A percentile compares a stretch with the other conserved stretches of the same genome.
Conservation (phyloP, 2,113 vertebrate genomes). For the Gracilinanus agilis region DNA sequence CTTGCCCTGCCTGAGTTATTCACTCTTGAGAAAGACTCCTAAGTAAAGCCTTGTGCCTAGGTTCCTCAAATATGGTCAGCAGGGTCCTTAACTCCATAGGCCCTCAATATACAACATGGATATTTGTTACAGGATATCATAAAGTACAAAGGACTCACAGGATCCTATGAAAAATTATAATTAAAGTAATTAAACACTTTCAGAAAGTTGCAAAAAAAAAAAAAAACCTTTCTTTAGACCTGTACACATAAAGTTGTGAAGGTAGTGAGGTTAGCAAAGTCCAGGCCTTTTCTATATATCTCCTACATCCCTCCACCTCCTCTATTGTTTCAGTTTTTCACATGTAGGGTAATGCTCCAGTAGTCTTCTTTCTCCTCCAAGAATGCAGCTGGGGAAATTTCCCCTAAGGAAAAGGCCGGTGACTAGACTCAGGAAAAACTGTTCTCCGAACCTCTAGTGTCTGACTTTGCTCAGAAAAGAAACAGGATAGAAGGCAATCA, state of each 20-base stretch:
- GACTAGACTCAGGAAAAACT: background rate
- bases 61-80: background rate
- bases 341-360: background rate
- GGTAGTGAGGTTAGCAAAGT: too few relatives aligned
- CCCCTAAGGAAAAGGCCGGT: too few relatives aligned
- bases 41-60: background rate
- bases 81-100: background rate
- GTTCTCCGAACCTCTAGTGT: background rate
- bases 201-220: background rate
- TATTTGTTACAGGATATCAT: background rate
- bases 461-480: background rate
- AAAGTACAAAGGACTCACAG: background rate
- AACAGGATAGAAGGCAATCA: background rate
- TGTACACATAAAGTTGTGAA: background rate
- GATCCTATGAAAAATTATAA: background rate
- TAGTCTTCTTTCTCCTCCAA: background rate
- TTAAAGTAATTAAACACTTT: background rate
- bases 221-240: background rate
- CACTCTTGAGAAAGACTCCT: background rate
- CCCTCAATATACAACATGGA: background rate
- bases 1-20: background rate
- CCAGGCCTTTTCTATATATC: background rate
- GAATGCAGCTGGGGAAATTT: background rate
- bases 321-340: background rate
- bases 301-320: background rate